Conservation (phyloP, 2,888 invertebrate genomes). For the Pantelozetes paolii region DNA sequence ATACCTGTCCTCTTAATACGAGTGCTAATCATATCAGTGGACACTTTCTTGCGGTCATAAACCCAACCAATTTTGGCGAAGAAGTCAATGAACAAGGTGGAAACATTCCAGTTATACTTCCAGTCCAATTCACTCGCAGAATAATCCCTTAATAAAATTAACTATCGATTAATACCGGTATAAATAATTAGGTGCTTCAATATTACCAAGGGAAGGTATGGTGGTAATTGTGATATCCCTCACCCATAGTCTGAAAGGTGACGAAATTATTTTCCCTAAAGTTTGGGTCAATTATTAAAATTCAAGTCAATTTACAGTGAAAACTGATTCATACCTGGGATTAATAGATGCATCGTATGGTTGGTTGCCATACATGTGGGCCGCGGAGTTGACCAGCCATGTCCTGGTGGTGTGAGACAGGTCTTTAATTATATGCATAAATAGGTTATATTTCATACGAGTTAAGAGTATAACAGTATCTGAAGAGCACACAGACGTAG, state of each 20-base stretch:
- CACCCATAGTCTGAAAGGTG: conserved; percentile 13
- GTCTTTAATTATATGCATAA: no score
- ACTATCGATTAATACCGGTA: no score
- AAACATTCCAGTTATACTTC: conserved; percentile 51
- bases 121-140: conserved; percentile 53
- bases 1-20: conserved; percentile 58
- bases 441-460: no score
- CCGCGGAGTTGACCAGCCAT: conserved; percentile 77
- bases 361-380: conserved; percentile 86
- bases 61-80: conserved; percentile 53
- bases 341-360: conserved; percentile 76
- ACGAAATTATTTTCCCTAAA: conserved; percentile 33
- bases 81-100: conserved; percentile 53
- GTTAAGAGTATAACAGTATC: conserved; percentile 84
- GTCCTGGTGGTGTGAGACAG: conserved; percentile 50
- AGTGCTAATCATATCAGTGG: conserved; percentile 49
- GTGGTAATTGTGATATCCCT: conserved; percentile 29
- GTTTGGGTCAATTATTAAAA: neutral
- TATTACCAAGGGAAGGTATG: conserved; percentile 29
- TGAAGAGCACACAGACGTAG: conserved; percentile 70
- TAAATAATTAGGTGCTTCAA: no score
- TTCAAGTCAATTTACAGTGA: no score
- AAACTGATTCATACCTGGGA: conserved; percentile 50
- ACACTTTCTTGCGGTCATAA: conserved; percentile 52
- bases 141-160: conserved; percentile 50